Evolutionary conservation across 2,113 vertebrate species (phyloP).

Genomic region (Polypterus bichir): DNA sequence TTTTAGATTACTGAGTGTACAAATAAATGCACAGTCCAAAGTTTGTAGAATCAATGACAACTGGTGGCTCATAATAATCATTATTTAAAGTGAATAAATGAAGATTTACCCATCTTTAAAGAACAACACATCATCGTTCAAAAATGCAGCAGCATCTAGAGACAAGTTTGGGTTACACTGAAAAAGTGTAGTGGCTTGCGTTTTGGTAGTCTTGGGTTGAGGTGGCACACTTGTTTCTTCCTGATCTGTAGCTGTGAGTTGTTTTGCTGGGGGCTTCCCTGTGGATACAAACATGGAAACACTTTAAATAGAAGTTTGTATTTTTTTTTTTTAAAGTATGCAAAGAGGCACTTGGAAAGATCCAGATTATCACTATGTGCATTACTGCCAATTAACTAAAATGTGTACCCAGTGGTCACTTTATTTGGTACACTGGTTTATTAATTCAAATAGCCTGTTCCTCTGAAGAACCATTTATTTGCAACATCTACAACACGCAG

Average conservation of each 20-base stretch:
- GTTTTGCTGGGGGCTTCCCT: neutral
- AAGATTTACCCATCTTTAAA: conserved; percentile 1
- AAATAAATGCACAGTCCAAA: neutral
- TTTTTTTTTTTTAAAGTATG: neutral
- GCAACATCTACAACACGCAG: no score
- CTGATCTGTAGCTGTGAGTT: neutral
- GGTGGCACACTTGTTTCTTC: neutral
- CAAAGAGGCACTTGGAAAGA: neutral
- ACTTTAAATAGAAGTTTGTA: neutral
- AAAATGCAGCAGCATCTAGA: neutral
- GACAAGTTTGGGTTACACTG: neutral
- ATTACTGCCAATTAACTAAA: neutral
- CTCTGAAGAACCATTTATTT: no score
- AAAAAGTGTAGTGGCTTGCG: neutral
- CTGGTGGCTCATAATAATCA: neutral
- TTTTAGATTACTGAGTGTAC: neutral
- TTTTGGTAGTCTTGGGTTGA: neutral
- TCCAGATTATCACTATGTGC: neutral
- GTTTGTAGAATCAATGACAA: neutral
- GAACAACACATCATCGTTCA: neutral
- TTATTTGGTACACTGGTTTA: no score
- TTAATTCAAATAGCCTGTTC: no score
- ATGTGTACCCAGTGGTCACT: neutral
- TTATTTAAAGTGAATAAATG: neutral
- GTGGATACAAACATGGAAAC: neutral